Evolutionary conservation across 2,113 vertebrate species (phyloP).

Genomic region (Taurulus bubalis): DNA sequence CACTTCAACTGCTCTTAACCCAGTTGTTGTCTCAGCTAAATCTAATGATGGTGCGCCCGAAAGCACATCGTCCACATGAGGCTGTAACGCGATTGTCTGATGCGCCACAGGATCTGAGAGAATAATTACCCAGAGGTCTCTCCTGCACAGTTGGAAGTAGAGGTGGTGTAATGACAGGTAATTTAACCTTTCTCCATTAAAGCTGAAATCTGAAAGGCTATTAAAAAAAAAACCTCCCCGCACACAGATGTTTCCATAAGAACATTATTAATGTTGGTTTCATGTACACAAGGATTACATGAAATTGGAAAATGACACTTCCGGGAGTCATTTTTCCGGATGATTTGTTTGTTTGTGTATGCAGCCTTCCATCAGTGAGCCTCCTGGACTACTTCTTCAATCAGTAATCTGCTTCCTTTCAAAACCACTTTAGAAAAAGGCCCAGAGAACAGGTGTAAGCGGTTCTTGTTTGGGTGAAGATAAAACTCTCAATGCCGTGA

Average conservation of each 20-base stretch:
- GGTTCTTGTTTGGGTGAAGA: not conserved
- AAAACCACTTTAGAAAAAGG: constrained; percentile 5
- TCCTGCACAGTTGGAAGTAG: constrained; percentile 36
- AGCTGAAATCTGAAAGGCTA: constrained; percentile 26
- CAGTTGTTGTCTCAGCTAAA: constrained; percentile 33
- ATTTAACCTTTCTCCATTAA: constrained; percentile 39
- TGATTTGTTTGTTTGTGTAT: constrained; percentile 10
- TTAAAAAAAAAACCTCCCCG: not conserved
- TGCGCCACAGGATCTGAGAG: constrained; percentile 23
- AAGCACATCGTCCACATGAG: constrained; percentile 30
- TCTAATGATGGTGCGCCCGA: constrained; percentile 41
- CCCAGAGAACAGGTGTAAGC: not conserved
- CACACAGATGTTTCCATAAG: constrained; percentile 28
- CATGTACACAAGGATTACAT: not conserved
- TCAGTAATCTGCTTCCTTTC: not conserved
- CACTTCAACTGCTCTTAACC: constrained; percentile 22
- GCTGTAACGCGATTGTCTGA: constrained; percentile 38
- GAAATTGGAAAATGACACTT: not conserved
- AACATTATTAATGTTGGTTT: constrained; percentile 8
- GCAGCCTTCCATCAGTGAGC: not conserved
- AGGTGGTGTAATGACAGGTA: constrained; percentile 43
- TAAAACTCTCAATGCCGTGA: not conserved
- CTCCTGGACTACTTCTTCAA: not conserved
- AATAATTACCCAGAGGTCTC: constrained; percentile 55
- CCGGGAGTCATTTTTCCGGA: not conserved